These are phyloP conservation scores for Zygothrica quintamaculata DNA, from an alignment of 2,888 invertebrate species.

Conservation along the genomic window DNA sequence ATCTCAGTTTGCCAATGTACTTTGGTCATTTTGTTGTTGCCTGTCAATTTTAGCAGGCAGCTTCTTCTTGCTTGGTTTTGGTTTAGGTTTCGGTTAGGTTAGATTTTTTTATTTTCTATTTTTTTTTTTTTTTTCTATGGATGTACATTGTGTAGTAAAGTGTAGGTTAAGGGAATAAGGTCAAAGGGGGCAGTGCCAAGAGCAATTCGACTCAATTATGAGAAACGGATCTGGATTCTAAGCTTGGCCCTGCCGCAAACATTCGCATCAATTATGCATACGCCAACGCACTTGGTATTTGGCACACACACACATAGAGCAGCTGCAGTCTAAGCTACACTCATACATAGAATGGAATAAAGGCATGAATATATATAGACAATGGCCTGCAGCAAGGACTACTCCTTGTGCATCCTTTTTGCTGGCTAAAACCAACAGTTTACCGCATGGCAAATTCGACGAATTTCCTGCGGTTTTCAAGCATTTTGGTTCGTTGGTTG, in stretches of 20 bases:
- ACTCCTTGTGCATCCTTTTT: conserved; percentile 65
- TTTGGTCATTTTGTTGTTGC: conserved; percentile 41
- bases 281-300: conserved; percentile 67
- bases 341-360: conserved; percentile 12
- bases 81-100: no score
- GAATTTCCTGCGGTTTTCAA: conserved; percentile 78
- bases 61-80: conserved; percentile 39
- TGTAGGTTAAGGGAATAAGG: background rate
- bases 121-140: no score
- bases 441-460: conserved; percentile 80
- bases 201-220: conserved; percentile 70
- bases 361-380: conserved; percentile 20
- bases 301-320: conserved; percentile 30
- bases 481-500: conserved; percentile 63
- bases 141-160: no score
- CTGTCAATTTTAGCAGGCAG: conserved; percentile 25
- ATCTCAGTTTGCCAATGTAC: conserved; percentile 51
- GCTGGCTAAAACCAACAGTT: conserved; percentile 53
- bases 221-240: conserved; percentile 63
- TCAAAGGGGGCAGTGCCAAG: conserved; percentile 6
- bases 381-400: conserved; percentile 55
- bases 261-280: conserved; percentile 81
- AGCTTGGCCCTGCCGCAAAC: conserved; percentile 70
- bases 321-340: conserved; percentile 25
- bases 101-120: no score